Conservation (phyloP, 2,113 vertebrate species). For the Beaufortia kweichowensis region DNA sequence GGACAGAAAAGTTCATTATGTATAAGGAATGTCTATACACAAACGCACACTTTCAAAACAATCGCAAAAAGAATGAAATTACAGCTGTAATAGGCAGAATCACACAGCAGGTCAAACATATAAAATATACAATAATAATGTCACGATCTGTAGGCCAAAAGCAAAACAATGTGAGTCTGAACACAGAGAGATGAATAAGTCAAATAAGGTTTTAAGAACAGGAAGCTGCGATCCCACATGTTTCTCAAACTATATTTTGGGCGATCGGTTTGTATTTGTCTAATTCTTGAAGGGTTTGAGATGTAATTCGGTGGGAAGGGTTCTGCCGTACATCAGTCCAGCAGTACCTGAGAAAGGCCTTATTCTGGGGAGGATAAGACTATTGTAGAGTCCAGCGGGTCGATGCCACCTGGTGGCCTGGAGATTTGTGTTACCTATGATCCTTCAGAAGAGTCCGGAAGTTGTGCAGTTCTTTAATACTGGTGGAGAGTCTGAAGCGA, state of each 20-base stretch:
- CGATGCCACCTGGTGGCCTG: conserved; percentile 53
- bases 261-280: too few relatives aligned
- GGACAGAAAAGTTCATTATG: neutral
- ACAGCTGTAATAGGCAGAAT: neutral
- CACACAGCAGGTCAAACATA: too few relatives aligned
- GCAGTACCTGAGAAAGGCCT: conserved; percentile 69
- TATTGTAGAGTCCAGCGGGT: conserved; percentile 61
- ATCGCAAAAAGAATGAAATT: neutral
- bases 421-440: conserved; percentile 83
- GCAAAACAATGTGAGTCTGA: too few relatives aligned
- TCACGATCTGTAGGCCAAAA: too few relatives aligned
- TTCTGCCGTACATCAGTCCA: conserved; percentile 51
- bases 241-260: neutral
- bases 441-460: conserved; percentile 87
- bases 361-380: conserved; percentile 63
- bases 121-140: too few relatives aligned
- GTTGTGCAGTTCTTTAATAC: conserved; percentile 88
- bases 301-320: neutral
- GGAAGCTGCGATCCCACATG: neutral
- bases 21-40: neutral
- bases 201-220: neutral
- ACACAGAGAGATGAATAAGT: neutral
- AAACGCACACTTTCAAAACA: neutral
- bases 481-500: conserved; percentile 86
- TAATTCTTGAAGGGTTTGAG: neutral